Percentiles rank a stretch among this genome's conserved stretches.
phyloP scores from a whole-genome alignment of 2,888 invertebrate genomes.

The Ormyrus rosae region DNA sequence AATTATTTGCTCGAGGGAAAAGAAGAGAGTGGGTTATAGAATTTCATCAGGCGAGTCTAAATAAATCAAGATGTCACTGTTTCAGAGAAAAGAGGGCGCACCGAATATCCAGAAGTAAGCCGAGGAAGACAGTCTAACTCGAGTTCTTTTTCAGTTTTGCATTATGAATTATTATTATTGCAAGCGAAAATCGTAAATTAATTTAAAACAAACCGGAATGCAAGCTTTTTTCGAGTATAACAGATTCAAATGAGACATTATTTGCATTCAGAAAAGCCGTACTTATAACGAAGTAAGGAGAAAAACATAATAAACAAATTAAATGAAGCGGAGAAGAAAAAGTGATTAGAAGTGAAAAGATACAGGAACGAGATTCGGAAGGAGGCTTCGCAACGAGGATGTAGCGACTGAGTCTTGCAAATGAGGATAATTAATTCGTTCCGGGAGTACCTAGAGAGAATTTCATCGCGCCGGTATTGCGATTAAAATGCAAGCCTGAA shows the following conservation, averaged over 20 bases:
- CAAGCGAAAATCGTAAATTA: too few species aligned
- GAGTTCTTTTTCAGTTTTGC: too few species aligned
- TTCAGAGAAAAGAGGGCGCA: neutral
- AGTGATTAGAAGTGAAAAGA: conserved; percentile 48
- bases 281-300: conserved; percentile 7
- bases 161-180: too few species aligned
- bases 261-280: neutral
- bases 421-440: conserved; percentile 56
- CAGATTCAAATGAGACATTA: conserved; percentile 15
- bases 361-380: conserved; percentile 37
- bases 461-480: conserved; percentile 40
- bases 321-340: conserved; percentile 37
- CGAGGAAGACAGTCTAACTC: neutral
- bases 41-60: conserved; percentile 40
- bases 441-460: conserved; percentile 45
- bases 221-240: neutral
- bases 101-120: conserved; percentile 61
- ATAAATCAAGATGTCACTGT: conserved; percentile 11
- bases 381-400: conserved; percentile 42
- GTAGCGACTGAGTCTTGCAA: conserved; percentile 50
- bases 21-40: neutral
- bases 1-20: conserved; percentile 8
- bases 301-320: conserved; percentile 11
- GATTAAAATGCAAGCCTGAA: conserved; percentile 43
- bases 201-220: too few species aligned